Evolutionary conservation across 2,888 invertebrate genomes (phyloP), one percentile per base, ranked within the genome.

Genomic region (Adelphocoris suturalis): DNA sequence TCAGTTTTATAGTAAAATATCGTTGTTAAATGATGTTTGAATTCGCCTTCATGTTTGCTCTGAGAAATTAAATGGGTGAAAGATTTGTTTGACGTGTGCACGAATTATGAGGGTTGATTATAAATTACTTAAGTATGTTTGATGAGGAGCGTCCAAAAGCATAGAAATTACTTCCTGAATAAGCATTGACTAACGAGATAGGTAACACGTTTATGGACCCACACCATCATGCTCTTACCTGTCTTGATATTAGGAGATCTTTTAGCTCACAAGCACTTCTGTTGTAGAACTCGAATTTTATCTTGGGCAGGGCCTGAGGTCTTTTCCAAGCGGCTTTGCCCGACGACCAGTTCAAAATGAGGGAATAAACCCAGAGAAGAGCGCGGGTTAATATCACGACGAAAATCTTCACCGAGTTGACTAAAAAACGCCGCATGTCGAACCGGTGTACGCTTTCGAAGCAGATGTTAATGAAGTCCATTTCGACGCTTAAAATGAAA

Each of bases 211-310:
- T 46, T 48, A 4, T 16, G 16, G 48, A 47, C 48, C n/a, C 23
- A 27, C n/a, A 14, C 23, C 19, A 61, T 19, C 61, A 55, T 23
- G 82, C 68, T 93, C 94, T 93, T 93, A 97, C 97, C 95, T 97
- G 96, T 94, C 95, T 95, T 82, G 95, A 95, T 92, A 98, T 94
- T 92, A 98, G 98, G 94, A 96, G 97, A 89, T 94, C 94, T 0
- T 97, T 97, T 90, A 98, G 94, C 86, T 95, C 95, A 47, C 95
- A 94, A 12, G 97, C 97, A 90, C 97, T 96, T 92, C 96, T 95
- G 92, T 97, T 94, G 85, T 97, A 94, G 57, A 97, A 94, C 55
- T 96, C 95, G 93, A 97, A 96, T 68, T 94, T 95, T 91, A 97
- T 96, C 9, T 96, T 95, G 0, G 97, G 96, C 93, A 97, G 95